Conservation (phyloP, 2,888 invertebrate genomes). For the Oscheius sp. region DNA sequence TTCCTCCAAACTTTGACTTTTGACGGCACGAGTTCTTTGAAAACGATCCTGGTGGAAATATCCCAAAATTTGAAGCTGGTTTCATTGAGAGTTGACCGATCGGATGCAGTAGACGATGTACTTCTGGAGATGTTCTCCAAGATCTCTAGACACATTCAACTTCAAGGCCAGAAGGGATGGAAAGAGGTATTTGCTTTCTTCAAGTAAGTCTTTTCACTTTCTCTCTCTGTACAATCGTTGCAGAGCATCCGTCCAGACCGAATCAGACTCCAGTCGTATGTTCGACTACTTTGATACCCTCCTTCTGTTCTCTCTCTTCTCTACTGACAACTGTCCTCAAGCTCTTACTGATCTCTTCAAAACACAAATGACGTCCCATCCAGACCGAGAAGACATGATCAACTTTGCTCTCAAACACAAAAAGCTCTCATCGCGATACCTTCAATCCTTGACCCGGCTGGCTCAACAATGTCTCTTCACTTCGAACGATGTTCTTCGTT, state of each 20-base stretch:
- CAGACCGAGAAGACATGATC: conserved; percentile 12
- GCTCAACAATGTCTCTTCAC: conserved; percentile 24
- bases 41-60: conserved; percentile 5
- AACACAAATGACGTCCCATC: conserved; percentile 2
- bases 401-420: conserved; percentile 23
- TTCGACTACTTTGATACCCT: conserved; percentile 33
- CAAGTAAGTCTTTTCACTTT: background rate
- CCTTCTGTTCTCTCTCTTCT: conserved; percentile 19
- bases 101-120: conserved; percentile 24
- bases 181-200: conserved; percentile 33
- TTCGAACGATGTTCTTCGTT: background rate
- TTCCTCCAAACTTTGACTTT: conserved; percentile 20
- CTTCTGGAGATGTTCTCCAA: conserved; percentile 38
- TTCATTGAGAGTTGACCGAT: background rate
- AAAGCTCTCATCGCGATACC: conserved; percentile 21
- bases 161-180: conserved; percentile 47
- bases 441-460: conserved; percentile 10
- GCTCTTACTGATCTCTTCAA: conserved; percentile 17
- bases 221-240: background rate
- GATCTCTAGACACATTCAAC: conserved; percentile 42
- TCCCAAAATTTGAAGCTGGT: background rate
- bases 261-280: background rate
- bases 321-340: conserved; percentile 24
- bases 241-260: background rate
- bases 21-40: conserved; percentile 22